Conservation (phyloP, 92 coral and sea anemone genomes). For the Phenganax subtilis region DNA sequence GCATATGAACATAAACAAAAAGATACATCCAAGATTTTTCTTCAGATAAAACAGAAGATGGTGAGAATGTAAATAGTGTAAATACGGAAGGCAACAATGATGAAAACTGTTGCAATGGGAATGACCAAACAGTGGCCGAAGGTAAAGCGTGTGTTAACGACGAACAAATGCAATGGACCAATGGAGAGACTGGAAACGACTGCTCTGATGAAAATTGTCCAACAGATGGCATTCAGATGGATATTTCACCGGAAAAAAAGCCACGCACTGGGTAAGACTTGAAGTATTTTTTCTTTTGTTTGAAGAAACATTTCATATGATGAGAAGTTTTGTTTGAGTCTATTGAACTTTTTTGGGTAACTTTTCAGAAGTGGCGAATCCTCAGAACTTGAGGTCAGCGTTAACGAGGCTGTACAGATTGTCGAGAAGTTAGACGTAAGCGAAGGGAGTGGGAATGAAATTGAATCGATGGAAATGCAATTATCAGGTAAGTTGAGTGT, state of each 20-base stretch:
- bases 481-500: neutral
- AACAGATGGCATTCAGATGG: conserved; percentile 40
- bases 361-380: conserved; percentile 13
- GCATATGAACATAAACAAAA: neutral
- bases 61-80: neutral
- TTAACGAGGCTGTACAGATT: conserved; percentile 18
- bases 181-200: conserved; percentile 24
- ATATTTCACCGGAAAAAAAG: conserved; percentile 6
- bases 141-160: conserved; percentile 32
- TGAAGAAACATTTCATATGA: neutral
- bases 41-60: neutral
- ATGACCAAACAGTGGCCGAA: conserved; percentile 36
- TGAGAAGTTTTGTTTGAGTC: neutral
- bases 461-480: conserved; percentile 19
- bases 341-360: neutral
- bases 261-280: neutral
- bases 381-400: conserved; percentile 9
- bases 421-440: conserved; percentile 28
- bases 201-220: conserved; percentile 42
- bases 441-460: conserved; percentile 4
- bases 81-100: conserved; percentile 9
- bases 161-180: conserved; percentile 38
- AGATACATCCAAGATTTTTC: no score
- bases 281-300: neutral
- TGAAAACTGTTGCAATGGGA: neutral